phyloP scores from a whole-genome alignment of 2,888 invertebrate genomes.

The Liodrosophila aerea region DNA sequence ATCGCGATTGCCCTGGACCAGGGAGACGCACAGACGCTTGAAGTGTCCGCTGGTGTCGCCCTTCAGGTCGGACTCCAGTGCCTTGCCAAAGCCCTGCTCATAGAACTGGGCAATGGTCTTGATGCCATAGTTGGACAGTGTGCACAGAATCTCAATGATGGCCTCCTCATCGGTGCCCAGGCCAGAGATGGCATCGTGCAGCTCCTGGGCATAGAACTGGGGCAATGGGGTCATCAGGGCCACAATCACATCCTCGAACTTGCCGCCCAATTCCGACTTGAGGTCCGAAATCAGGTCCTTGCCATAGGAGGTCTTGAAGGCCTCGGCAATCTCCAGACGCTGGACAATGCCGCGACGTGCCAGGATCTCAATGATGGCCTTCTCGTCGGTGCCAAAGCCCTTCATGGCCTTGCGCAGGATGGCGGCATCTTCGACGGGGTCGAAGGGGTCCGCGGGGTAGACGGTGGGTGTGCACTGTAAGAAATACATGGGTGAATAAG shows the following conservation, averaged over 20 bases:
- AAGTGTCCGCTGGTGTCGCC: conserved; percentile 98
- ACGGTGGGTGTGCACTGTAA: conserved; percentile 92
- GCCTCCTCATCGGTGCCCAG: conserved; percentile 95
- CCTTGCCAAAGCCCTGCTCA: conserved; percentile 91
- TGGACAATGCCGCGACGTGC: conserved; percentile 94
- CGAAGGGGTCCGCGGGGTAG: conserved; percentile 92
- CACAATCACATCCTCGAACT: conserved; percentile 94
- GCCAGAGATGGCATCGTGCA: conserved; percentile 93
- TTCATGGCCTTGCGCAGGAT: conserved; percentile 95
- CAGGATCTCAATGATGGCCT: conserved; percentile 94
- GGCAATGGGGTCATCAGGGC: conserved; percentile 94
- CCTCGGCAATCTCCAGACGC: conserved; percentile 93
- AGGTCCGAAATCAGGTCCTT: conserved; percentile 92
- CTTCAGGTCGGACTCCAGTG: conserved; percentile 92
- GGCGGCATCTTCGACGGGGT: conserved; percentile 92
- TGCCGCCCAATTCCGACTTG: conserved; percentile 94
- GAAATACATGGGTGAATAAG: background rate
- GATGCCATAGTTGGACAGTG: conserved; percentile 94
- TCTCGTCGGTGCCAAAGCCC: conserved; percentile 95
- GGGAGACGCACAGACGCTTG: conserved; percentile 93
- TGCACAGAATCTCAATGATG: conserved; percentile 95
- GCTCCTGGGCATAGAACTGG: conserved; percentile 94
- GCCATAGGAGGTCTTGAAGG: conserved; percentile 96
- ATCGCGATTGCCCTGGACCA: conserved; percentile 94
- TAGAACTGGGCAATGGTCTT: conserved; percentile 92